Percentiles rank a stretch among this genome's conserved stretches.
phyloP scores from a whole-genome alignment of 2,797 vertebrate genomes.

The Squalus acanthias region DNA sequence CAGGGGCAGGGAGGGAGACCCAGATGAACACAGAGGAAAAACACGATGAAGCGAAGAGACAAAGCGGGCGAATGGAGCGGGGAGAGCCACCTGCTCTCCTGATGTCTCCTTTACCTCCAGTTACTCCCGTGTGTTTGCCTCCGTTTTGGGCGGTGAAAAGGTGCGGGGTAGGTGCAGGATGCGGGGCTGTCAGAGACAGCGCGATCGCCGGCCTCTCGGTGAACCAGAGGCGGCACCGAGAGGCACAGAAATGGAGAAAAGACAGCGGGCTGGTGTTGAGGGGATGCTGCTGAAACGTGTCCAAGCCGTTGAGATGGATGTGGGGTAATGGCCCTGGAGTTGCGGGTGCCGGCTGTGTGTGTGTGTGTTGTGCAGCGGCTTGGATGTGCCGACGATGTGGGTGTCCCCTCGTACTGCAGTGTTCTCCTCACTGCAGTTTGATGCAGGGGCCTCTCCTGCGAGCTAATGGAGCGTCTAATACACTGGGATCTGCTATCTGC shows the following conservation, averaged over 20 bases:
- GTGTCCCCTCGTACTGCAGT: not conserved
- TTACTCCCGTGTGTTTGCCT: not conserved
- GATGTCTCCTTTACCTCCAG: not conserved
- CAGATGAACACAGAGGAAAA: too few relatives aligned
- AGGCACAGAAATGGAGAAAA: not conserved
- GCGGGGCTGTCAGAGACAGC: not conserved
- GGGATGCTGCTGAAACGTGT: not conserved
- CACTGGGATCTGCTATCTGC: not conserved
- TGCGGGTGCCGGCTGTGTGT: not conserved
- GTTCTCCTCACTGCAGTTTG: not conserved
- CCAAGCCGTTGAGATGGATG: not conserved
- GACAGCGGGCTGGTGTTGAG: not conserved
- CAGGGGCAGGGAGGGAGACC: too few relatives aligned
- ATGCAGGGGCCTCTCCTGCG: not conserved
- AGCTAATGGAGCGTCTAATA: not conserved
- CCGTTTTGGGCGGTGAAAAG: not conserved
- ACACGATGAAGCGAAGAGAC: not conserved
- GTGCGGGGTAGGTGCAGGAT: not conserved
- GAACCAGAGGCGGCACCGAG: not conserved
- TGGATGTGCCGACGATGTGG: not conserved
- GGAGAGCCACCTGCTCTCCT: not conserved
- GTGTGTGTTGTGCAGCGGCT: not conserved
- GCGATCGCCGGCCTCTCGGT: not conserved
- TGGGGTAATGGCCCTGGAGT: too few relatives aligned
- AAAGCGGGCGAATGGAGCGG: not conserved